Evolutionary conservation across 2,888 invertebrate species (phyloP), one percentile per base, ranked within the genome.

Genomic region (Ferrisia virgata): DNA sequence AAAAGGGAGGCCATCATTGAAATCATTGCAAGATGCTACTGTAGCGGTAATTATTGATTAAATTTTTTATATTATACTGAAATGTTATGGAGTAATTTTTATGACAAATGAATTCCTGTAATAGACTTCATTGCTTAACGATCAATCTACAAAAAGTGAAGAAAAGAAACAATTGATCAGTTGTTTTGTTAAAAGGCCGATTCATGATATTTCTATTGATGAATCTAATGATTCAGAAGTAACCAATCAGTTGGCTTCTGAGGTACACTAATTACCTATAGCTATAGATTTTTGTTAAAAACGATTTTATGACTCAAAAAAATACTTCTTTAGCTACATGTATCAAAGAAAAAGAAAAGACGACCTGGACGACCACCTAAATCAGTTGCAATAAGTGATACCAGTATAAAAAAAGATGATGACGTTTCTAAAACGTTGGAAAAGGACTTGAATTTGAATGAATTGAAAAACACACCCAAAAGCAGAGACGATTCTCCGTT

Each of bases 371-470:
- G 72, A 9, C 72, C 72, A 9, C 72, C 36, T 6, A 76, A 76
- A 76, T 36, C 72, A 6, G 36, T 8, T 76, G 2, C 18, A 9
- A 36, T 4, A 2, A 33, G 69, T 31, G 18, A 36, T 18, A 76
- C 33, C 11, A 36, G 72, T 76, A 25, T 76, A 31, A 28, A 69
- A 11, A 69, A 69, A 28, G 11, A 2, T 22, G 18, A 15, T 0
- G 31, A 69, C 6, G n/a, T 13, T 3, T 31, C 69, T 1, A 31
- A 76, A 36, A 31, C 36, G 9, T 2, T 9, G 11, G 72, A 76
- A 18, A 76, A 76, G 6, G 36, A 76, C 36, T 76, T 76, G 18
- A 76, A 76, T 72, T 72, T 72, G 33, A 72, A 72, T n/a, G 72
- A 72, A 33, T 72, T 72, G 33, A 72, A 31, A 15, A 72, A 33